phyloP scores from a whole-genome alignment of 2,888 invertebrate species.

The Colostygia pectinataria region DNA sequence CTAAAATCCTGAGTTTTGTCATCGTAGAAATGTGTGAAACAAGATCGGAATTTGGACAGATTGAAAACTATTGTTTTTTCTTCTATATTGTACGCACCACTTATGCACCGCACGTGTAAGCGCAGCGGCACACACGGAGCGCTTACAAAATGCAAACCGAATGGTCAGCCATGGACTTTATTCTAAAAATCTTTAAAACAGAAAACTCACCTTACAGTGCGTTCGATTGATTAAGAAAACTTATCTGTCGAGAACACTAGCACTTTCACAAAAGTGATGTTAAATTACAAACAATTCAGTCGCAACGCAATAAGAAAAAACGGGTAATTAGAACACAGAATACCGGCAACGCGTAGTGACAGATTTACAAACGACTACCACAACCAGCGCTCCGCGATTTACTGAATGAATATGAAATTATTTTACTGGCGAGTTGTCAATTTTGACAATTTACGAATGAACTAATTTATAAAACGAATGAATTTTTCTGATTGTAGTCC shows the following conservation, averaged over 20 bases:
- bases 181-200: slow-evolving; percentile 40
- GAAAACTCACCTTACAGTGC: slow-evolving; percentile 68
- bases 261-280: slow-evolving; percentile 64
- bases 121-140: slow-evolving; percentile 28
- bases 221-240: slow-evolving; percentile 59
- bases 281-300: slow-evolving; percentile 47
- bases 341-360: slow-evolving; percentile 72
- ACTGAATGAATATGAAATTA: slow-evolving; percentile 47
- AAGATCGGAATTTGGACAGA: neutral
- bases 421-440: slow-evolving; percentile 3
- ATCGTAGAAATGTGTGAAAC: neutral
- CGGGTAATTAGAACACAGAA: slow-evolving; percentile 53
- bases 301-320: slow-evolving; percentile 41
- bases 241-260: slow-evolving; percentile 53
- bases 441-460: slow-evolving; percentile 12
- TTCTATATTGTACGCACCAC: slow-evolving; percentile 27
- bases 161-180: slow-evolving; percentile 39
- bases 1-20: too few relatives aligned
- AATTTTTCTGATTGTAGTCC: neutral
- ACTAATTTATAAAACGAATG: neutral
- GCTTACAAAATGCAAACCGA: slow-evolving; percentile 40
- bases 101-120: slow-evolving; percentile 57
- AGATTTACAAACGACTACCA: slow-evolving; percentile 65
- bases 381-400: slow-evolving; percentile 64
- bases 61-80: neutral